Base-by-base conservation (phyloP, 2,888 invertebrate genomes). In the Mamestra brassicae region DNA sequence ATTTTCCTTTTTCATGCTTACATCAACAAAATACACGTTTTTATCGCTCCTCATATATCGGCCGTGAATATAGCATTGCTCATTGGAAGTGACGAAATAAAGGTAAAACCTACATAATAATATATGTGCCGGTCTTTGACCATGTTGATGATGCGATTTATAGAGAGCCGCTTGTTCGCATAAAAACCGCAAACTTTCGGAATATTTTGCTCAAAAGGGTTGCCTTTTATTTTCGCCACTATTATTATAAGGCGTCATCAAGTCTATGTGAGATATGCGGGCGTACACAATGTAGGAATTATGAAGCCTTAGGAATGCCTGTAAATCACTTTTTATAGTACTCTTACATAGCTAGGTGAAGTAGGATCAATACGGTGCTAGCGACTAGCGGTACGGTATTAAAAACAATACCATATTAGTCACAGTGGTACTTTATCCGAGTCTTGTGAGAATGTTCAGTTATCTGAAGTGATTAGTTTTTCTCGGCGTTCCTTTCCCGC, bases 101-200 rank as follows among this genome's bases (percentile, higher is more conserved):
- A 83, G 82, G 81, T 86, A 86, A 86, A 86, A 80, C 65, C 34
- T 76, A 87, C 62, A 62, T 26, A 62, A 61, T 82, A 63, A 84
- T 86, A 80, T 87, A 85, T 82, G 76, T 80, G 64, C 38, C 61
- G 63, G 74, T 72, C 81, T 83, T 77, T 73, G 85, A 65, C 87
- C 83, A 83, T 84, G 87, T 87, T 89, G 90, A 92, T 90, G 91
- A 89, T 88, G 84, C 89, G 88, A 93, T 93, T 92, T 92, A 90
- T 90, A 83, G 79, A 89, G 87, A 64, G 60, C 80, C 84, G 88
- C 87, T 90, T 83, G 87, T 87, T 90, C 88, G 85, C 89, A 89
- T 90, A 90, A 91, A 92, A 94, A 92, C 92, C 92, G 87, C 93
- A 92, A 93, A 91, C 90, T 92, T 92, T 91, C 89, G 88, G 90